Base-by-base conservation (phyloP, 2,797 vertebrate genomes). In the Acanthornis magna region DNA sequence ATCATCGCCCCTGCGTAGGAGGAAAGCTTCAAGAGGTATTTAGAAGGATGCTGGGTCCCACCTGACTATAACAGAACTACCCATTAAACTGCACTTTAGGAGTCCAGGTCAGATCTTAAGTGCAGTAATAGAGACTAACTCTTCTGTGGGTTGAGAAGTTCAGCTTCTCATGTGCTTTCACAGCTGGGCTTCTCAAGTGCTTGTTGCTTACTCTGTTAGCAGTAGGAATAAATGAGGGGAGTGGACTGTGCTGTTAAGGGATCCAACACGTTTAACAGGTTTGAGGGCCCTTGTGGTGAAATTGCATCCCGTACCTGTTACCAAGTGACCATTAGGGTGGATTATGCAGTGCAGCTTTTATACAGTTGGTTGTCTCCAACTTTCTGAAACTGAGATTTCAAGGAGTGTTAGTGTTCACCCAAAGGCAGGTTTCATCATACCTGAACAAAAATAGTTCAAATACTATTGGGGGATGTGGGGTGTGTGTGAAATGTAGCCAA, bases 11-110 rank as follows among this genome's bases (percentile, higher is more conserved):
- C 82, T 5, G 26, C 13, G 72, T 96, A 89, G 68, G 93, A 96
- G 94, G 80, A 94, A 97, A 93, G 94, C 76, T 94, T 97, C 89
- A 92, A 95, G 96, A 96, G 92, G 95, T 95, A 87, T 94, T 96
- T 78, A 86, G 89, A 78, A 90, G 79, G 83, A 77, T 93, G 88
- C 88, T 91, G 66, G 63, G 76, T 83, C 89, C 85, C 74, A 95
- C 95, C 79, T 78, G 85, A 88, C 71, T 74, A 5, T 75, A 57
- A 54, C 57, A 74, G 65, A 89, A 22, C 58, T 82, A 72, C 38
- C n/a, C 53, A 65, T 82, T 81, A 43, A 82, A 68, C 48, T 78
- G 54, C 38, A 65, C 26, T 91, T 86, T 25, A 45, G 38, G 55
- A 85, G 60, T 50, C 32, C 43, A 30, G 75, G 71, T 86, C 63